Percentiles rank a stretch among this genome's conserved stretches.
Conservation (phyloP, 1,140 invertebrate species). For the Ostrea denselamellosa region DNA sequence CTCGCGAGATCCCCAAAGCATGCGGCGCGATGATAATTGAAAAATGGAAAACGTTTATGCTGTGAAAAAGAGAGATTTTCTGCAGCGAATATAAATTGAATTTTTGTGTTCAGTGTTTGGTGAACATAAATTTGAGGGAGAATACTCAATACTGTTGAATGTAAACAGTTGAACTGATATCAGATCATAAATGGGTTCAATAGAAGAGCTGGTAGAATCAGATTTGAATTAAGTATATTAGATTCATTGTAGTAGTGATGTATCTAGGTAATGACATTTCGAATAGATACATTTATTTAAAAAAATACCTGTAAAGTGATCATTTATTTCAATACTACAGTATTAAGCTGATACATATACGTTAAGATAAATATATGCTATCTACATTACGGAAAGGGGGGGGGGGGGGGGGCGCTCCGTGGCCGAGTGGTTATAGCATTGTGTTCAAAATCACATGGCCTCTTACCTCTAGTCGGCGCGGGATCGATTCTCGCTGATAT, state of each 20-base stretch:
- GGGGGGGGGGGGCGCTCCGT: too few relatives aligned
- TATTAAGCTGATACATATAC: too few relatives aligned
- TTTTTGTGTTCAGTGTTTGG: not conserved
- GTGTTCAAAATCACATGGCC: too few relatives aligned
- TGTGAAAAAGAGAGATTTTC: constrained; percentile 16
- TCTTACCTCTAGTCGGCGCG: too few relatives aligned
- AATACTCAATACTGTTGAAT: not conserved
- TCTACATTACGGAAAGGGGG: too few relatives aligned
- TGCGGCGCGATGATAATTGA: not conserved
- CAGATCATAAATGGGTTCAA: not conserved
- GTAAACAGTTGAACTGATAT: not conserved
- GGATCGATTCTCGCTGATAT: too few relatives aligned
- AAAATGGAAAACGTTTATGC: constrained; percentile 26
- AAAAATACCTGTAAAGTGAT: too few relatives aligned
- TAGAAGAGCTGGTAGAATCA: not conserved
- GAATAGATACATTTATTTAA: too few relatives aligned
- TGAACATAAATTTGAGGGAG: not conserved
- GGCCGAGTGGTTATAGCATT: too few relatives aligned
- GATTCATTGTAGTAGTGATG: not conserved
- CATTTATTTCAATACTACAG: too few relatives aligned
- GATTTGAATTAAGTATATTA: not conserved
- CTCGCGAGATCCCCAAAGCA: constrained; percentile 7
- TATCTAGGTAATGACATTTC: not conserved
- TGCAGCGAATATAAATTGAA: not conserved
- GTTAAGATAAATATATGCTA: too few relatives aligned